Evolutionary conservation across 2,797 vertebrate species (phyloP).

Genomic region (Borostomias antarcticus): DNA sequence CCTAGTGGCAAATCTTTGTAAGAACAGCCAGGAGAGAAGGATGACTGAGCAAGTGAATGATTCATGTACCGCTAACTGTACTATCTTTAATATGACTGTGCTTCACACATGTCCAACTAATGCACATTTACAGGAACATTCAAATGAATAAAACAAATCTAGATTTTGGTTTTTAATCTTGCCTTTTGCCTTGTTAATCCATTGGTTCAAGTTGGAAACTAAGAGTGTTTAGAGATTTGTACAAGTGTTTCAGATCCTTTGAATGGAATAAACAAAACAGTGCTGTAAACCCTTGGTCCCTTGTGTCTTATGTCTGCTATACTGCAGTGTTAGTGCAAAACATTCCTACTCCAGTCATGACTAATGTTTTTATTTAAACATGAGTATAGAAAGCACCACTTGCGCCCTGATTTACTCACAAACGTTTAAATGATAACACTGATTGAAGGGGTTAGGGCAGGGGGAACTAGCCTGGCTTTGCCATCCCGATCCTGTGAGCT

Average conservation of each 20-base stretch:
- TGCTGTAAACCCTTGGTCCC: conserved; percentile 37
- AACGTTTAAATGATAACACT: not conserved
- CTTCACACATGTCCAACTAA: conserved; percentile 36
- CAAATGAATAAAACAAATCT: not conserved
- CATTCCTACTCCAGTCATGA: not conserved
- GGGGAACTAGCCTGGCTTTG: too few relatives aligned
- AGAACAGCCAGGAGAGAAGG: not conserved
- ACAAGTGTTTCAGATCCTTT: conserved; percentile 56
- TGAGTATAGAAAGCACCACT: not conserved
- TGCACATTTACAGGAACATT: conserved; percentile 33
- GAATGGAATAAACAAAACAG: conserved; percentile 68
- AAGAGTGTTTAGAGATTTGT: conserved; percentile 57
- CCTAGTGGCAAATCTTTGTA: conserved; percentile 31
- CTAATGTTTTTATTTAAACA: not conserved
- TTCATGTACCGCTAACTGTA: not conserved
- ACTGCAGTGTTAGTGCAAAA: not conserved
- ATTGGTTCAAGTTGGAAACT: conserved; percentile 49
- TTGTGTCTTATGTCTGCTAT: conserved; percentile 5
- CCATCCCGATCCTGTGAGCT: too few relatives aligned
- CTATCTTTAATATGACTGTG: conserved; percentile 22
- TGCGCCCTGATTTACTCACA: not conserved
- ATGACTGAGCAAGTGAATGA: not conserved
- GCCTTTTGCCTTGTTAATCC: conserved; percentile 55
- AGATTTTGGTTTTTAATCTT: conserved; percentile 50
- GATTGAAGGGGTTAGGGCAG: too few relatives aligned